phyloP scores from a whole-genome alignment of 2,888 invertebrate species.

The Criorhina ranunculi region DNA sequence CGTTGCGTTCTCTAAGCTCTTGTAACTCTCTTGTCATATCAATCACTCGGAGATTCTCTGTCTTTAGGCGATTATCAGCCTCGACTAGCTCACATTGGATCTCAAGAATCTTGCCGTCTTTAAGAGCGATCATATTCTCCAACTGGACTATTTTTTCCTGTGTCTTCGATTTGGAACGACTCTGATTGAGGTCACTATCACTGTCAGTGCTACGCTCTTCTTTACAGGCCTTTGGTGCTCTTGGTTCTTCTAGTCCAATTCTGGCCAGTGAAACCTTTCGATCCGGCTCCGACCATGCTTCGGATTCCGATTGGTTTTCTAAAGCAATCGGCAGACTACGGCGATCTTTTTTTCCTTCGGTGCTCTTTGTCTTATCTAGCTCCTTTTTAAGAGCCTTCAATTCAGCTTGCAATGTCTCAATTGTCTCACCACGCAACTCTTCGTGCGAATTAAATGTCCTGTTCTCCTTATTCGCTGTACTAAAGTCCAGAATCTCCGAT shows the following conservation, averaged over 20 bases:
- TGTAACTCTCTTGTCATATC: conserved; percentile 80
- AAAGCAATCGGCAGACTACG: conserved; percentile 81
- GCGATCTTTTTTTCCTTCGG: conserved; percentile 81
- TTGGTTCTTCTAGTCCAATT: conserved; percentile 88
- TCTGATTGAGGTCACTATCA: conserved; percentile 78
- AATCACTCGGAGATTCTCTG: conserved; percentile 81
- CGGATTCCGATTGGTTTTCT: conserved; percentile 88
- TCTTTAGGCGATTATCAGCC: conserved; percentile 82
- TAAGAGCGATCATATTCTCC: conserved; percentile 83
- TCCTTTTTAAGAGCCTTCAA: conserved; percentile 81
- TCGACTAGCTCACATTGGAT: conserved; percentile 83
- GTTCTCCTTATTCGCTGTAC: conserved; percentile 74
- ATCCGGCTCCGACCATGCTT: conserved; percentile 95
- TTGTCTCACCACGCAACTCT: conserved; percentile 77
- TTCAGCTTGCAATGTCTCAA: conserved; percentile 81
- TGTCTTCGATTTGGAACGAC: conserved; percentile 79
- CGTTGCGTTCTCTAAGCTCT: conserved; percentile 80
- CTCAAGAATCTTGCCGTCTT: conserved; percentile 84
- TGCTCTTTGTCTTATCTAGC: conserved; percentile 79
- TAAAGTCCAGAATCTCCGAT: conserved; percentile 83
- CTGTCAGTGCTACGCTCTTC: conserved; percentile 83
- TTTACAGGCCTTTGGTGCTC: conserved; percentile 70
- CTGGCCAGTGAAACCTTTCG: conserved; percentile 91
- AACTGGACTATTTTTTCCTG: conserved; percentile 85
- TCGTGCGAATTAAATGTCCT: conserved; percentile 81